Conservation (phyloP, 2,888 invertebrate genomes). For the Syrista parreyssii region DNA sequence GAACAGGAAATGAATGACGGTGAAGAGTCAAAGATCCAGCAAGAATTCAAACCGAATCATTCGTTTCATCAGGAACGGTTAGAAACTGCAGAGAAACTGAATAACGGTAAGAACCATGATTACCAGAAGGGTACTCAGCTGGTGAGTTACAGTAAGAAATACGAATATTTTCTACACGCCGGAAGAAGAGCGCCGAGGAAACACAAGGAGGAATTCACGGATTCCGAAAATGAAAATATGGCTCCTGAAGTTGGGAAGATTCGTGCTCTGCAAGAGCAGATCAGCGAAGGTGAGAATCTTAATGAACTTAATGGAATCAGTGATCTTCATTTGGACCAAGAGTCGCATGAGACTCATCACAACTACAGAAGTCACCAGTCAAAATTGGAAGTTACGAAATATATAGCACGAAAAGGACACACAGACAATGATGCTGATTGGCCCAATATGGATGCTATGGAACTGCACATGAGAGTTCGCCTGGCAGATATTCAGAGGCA, state of each 20-base stretch:
- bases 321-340: neutral
- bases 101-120: conserved; percentile 4
- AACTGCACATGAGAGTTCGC: conserved; percentile 84
- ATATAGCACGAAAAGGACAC: conserved; percentile 53
- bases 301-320: neutral
- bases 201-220: conserved; percentile 27
- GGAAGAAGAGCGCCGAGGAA: conserved; percentile 7
- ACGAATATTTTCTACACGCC: conserved; percentile 18
- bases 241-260: conserved; percentile 10
- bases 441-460: conserved; percentile 77
- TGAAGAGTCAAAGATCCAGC: neutral
- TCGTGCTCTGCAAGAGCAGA: conserved; percentile 1
- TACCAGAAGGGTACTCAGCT: conserved; percentile 8
- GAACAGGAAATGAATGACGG: neutral
- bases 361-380: conserved; percentile 43
- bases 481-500: conserved; percentile 84
- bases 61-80: neutral
- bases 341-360: conserved; percentile 19
- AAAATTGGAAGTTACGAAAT: conserved; percentile 53
- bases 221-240: conserved; percentile 36
- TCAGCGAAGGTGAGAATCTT: neutral
- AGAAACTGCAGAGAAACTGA: neutral
- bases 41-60: neutral
- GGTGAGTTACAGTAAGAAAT: conserved; percentile 21
- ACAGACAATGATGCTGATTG: conserved; percentile 52